Base-by-base conservation (phyloP, 2,888 invertebrate genomes). In the Mamestra brassicae region DNA sequence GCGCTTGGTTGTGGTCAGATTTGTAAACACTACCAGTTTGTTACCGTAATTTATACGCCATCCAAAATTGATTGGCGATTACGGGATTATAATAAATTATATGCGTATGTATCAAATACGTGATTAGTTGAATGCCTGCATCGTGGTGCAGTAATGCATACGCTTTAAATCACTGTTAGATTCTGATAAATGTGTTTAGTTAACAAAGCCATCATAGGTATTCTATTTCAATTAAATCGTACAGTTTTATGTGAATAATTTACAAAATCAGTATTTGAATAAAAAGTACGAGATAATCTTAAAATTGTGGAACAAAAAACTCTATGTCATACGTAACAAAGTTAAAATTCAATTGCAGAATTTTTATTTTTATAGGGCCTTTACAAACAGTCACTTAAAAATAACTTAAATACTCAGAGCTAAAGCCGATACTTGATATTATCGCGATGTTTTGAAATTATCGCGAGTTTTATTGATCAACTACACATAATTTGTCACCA, bases 11-110 rank as follows among this genome's bases (percentile, higher is more conserved):
- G 63, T 64, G 85, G 71, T 71, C 47, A 65, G 70, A 72, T 76
- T 80, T 80, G 64, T 70, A 34, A 64, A 84, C 58, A 58, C 67
- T 52, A 66, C 26, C 13, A 62, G 62, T 38, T 68, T 38, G 47
- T n/a, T 69, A 7, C 34, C 10, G 47, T 85, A 81, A 83, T 81
- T 72, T 80, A 81, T 81, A 75, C 70, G 63, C 52, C 50, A 45
- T 61, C 36, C 70, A 54, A 75, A 78, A 83, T 83, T 85, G 83
- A 83, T 85, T 78, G 62, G 68, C 55, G 73, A 78, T 85, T 78
- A 78, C 47, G 54, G 83, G 85, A 81, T 81, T 78, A 73, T 55
- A 68, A 78, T 85, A 71, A 71, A 82, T 85, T 81, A 75, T 65
- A 57, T 60, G 74, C 47, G 5, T 62, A 57, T 84, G 15, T 68